A percentile compares a stretch with the other conserved stretches of the same genome.
These are phyloP conservation scores for Brachionus manjavacas DNA, from an alignment of 1,140 invertebrate genomes.

Conservation along the genomic window DNA sequence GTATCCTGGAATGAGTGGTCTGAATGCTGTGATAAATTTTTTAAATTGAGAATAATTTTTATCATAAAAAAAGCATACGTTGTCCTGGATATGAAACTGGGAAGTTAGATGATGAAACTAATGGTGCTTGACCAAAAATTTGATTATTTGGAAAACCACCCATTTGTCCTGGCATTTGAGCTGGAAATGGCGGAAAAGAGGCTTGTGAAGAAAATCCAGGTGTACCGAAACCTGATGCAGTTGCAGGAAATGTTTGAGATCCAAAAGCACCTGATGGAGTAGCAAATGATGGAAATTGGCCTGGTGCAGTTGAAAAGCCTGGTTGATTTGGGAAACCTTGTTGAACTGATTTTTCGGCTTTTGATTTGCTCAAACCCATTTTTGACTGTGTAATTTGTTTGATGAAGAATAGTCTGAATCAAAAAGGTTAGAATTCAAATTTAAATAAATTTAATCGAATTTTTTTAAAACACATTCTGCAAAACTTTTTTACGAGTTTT, in stretches of 20 bases:
- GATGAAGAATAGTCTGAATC: background rate
- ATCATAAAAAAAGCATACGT: background rate
- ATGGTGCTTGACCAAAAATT: background rate
- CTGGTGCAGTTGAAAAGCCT: background rate
- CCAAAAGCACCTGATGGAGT: background rate
- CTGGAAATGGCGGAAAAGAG: conserved; percentile 32
- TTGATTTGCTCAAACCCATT: conserved; percentile 41
- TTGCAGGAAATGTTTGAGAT: conserved; percentile 1
- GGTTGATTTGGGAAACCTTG: conserved; percentile 38
- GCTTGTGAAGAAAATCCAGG: conserved; percentile 1
- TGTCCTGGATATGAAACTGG: conserved; percentile 31
- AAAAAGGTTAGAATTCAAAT: background rate
- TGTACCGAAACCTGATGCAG: background rate
- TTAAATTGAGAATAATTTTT: background rate
- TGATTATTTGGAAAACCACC: background rate
- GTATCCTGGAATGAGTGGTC: conserved; percentile 38
- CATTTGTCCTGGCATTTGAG: conserved; percentile 1
- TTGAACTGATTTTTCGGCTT: conserved; percentile 25
- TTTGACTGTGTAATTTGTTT: background rate
- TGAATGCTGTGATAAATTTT: conserved; percentile 3
- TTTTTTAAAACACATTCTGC: background rate
- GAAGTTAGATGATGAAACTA: background rate
- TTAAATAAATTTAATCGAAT: background rate
- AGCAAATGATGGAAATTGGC: background rate
- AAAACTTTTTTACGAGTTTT: conserved; percentile 31